Evolutionary conservation across 2,888 invertebrate genomes (phyloP), one percentile per base, ranked within the genome.

Genomic region (Hermaeophaga mercurialis): DNA sequence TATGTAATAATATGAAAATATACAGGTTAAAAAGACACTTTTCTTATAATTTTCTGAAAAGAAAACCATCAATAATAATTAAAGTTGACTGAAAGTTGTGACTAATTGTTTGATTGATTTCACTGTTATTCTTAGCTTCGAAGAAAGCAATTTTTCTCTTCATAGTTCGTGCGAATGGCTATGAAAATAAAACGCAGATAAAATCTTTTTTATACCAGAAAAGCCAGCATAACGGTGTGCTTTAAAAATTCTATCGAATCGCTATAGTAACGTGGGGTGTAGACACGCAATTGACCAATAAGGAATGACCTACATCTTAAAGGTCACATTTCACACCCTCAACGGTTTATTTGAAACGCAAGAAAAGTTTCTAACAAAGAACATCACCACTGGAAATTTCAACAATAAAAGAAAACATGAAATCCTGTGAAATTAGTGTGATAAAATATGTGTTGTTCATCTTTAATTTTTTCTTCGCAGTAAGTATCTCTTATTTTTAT

Each of bases 401-500:
- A 31, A 19, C 12, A 4, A 9, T 7, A 18, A 11, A 8, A 19
- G 9, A 9, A 26, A 72, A 65, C 55, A 74, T 74, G 74, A 67
- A 67, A 65, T 62, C 69, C 36, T 73, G 72, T 56, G 87, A 88
- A 67, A 84, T 88, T 84, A 83, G 81, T 74, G 83, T 86, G 70
- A 87, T 89, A 48, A 90, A 90, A 74, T 89, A 88, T 70, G 83
- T 89, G 80, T 79, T 90, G 62, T 81, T 89, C 66, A 81, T 86
- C 65, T 86, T 90, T 66, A 89, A 89, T 73, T 82, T 88, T 12
- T 83, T 90, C 75, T 90, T 90, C 77, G 86, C 87, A 80, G 90
- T 89, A 73, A 85, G 89, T 70, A 60, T 31, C 12, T 8, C n/a
- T n/a, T n/a, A n/a, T n/a, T n/a, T n/a, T n/a, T n/a, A n/a, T n/a